phyloP scores from a whole-genome alignment of 2,113 vertebrate genomes.

The Gobius niger region DNA sequence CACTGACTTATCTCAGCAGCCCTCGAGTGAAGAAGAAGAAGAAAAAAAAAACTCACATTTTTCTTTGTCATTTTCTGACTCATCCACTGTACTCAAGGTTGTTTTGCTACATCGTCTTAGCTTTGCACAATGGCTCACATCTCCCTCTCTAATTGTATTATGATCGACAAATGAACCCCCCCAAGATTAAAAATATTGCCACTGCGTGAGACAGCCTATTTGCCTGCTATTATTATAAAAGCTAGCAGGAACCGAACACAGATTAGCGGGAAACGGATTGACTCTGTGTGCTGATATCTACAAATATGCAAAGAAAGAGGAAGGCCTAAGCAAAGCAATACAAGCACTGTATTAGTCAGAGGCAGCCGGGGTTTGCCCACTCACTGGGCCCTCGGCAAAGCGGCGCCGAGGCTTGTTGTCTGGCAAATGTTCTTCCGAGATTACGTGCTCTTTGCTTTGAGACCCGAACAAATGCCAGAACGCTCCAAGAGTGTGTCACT shows the following conservation, averaged over 20 bases:
- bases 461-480: constrained; percentile 67
- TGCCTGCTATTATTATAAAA: constrained; percentile 81
- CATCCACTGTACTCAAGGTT: constrained; percentile 7
- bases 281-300: constrained; percentile 46
- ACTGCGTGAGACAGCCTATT: constrained; percentile 74
- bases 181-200: constrained; percentile 67
- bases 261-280: constrained; percentile 67
- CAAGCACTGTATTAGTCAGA: constrained; percentile 56
- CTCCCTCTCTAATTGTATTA: constrained; percentile 23
- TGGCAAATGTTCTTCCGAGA: constrained; percentile 63
- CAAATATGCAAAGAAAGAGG: constrained; percentile 59
- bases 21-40: background rate
- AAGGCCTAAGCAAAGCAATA: constrained; percentile 52
- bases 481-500: constrained; percentile 58
- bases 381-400: constrained; percentile 48
- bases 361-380: constrained; percentile 40
- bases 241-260: constrained; percentile 63
- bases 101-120: background rate
- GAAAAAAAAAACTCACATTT: background rate
- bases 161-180: constrained; percentile 33
- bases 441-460: constrained; percentile 65
- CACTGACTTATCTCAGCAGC: constrained; percentile 1
- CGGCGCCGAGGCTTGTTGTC: constrained; percentile 57
- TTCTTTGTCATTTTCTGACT: constrained; percentile 7
- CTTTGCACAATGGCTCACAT: background rate